Conservation (phyloP, 1,140 invertebrate genomes). For the Apis mellifera region Amel_HAv3.1 CM009931.2:22252001-22252500, state of each 20-base stretch:
- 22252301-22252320: constrained; percentile 24
- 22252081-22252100: background rate
- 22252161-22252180: no score
- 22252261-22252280: constrained; percentile 43
- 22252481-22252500: constrained; percentile 13
- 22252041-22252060: background rate
- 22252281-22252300: constrained; percentile 25
- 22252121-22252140: background rate
- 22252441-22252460: constrained; percentile 16
- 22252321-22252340: constrained; percentile 2
- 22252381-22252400: constrained; percentile 34
- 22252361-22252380: constrained; percentile 6
- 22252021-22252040: no score
- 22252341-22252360: background rate
- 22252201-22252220: background rate
- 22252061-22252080: background rate
- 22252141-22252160: background rate
- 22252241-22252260: constrained; percentile 40
- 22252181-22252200: background rate
- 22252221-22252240: constrained; percentile 8
- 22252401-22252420: constrained; percentile 5
- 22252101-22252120: no score
- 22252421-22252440: constrained; percentile 29
- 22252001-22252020: constrained; percentile 35
- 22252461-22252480: constrained; percentile 39